phyloP scores from a whole-genome alignment of 2,888 invertebrate genomes.

The Chalcosyrphus nemorum region DNA sequence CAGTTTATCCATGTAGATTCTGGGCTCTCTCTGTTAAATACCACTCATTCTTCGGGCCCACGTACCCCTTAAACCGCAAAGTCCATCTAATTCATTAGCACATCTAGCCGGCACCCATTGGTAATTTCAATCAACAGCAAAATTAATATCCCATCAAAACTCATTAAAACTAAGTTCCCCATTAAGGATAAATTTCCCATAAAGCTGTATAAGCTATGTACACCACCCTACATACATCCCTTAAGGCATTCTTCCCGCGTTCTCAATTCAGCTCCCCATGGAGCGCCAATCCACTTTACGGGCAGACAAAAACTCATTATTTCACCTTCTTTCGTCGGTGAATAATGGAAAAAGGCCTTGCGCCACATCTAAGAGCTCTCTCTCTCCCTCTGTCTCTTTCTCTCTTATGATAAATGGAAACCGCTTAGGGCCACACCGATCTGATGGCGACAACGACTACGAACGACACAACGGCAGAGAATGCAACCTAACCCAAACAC shows the following conservation, averaged over 20 bases:
- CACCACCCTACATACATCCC: background rate
- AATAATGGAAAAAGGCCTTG: slow-evolving; percentile 49
- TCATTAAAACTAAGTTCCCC: background rate
- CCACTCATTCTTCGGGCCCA: too few species aligned
- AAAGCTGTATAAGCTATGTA: background rate
- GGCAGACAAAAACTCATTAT: slow-evolving; percentile 78
- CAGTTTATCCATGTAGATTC: too few species aligned
- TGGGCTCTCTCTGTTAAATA: too few species aligned
- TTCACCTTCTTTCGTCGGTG: slow-evolving; percentile 72
- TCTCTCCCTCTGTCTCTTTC: too few species aligned
- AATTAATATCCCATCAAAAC: background rate
- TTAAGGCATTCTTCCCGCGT: slow-evolving; percentile 9
- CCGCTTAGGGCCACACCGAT: slow-evolving; percentile 34
- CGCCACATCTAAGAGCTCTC: background rate
- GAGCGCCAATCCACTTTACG: slow-evolving; percentile 28
- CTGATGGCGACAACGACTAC: background rate
- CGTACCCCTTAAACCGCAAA: too few species aligned
- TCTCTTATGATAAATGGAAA: slow-evolving; percentile 49
- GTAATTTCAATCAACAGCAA: background rate
- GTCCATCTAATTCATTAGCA: too few species aligned
- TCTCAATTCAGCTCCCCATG: background rate
- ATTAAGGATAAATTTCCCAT: background rate
- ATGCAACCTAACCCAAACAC: slow-evolving; percentile 60
- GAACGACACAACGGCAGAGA: slow-evolving; percentile 31
- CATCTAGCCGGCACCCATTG: background rate